Evolutionary conservation across 2,797 vertebrate species (phyloP), one percentile per base, ranked within the genome.

Genomic region (Acanthis flammea): DNA sequence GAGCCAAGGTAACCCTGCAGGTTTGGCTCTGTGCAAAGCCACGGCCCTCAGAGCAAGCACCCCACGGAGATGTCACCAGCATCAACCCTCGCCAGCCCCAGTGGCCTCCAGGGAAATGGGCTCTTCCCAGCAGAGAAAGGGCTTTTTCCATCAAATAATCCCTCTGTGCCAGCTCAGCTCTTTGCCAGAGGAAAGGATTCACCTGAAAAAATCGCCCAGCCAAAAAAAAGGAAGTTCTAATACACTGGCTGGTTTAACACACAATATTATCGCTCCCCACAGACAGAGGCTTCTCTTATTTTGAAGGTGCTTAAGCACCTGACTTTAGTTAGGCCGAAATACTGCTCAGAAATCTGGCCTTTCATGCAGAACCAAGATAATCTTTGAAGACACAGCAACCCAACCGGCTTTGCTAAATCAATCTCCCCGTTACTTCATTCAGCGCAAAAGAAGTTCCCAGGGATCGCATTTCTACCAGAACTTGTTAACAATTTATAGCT

Each of bases 401-500:
- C 84, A 31, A 60, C 54, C 0, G 0, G 44, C 91, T 94, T 73
- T 86, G 58, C 73, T 94, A 67, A 94, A 94, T 92, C 91, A 61
- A 89, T 53, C 92, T 86, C 15, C 2, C 51, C 16, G 6, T 33
- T 85, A 63, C 67, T 95, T 95, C 83, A 82, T 55, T 87, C 91
- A 73, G 78, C 0, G 2, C 14, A n/a, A 58, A 94, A 91, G 71
- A 83, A 65, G 77, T 92, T 96, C 93, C 94, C 76, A 58, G 84
- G 90, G 87, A 95, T 89, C 54, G 3, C 37, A 6, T 90, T 96
- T 92, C 82, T 35, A 95, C 85, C 53, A 86, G 79, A 96, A 92
- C 91, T 94, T 94, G 94, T 96, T 96, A 96, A 88, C 90, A 77
- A 94, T 97, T 97, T 94, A 96, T 62, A 95, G 87, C 88, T 87